Evolutionary conservation across 2,888 invertebrate genomes (phyloP), one percentile per base, ranked within the genome.

Genomic region (Microctonus hyperodae): DNA sequence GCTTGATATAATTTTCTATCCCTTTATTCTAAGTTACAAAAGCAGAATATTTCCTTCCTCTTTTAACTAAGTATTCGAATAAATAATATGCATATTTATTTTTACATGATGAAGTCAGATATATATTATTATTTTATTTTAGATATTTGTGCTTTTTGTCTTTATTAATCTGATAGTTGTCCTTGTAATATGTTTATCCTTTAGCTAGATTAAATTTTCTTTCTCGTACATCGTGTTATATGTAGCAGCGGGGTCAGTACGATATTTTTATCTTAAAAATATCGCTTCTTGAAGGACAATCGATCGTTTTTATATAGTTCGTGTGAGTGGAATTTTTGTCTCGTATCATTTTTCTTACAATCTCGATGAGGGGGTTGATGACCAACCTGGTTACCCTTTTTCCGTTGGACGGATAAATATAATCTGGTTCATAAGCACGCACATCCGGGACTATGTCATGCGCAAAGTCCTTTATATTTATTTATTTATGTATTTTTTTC

Each of bases 361-460:
- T 62, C 62, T 53, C 35, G 25, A 25, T 33, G 37, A 22, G 35
- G 35, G 37, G 53, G 37, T 62, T 62, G 62, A 35, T 51, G 51
- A 61, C 62, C 40, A 62, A 25, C 59, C 16, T 16, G 31, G 31
- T 37, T 22, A 25, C 51, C 40, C 59, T 59, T 59, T 59, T 44
- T 44, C 59, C 44, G 10, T 59, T 28, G 28, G 16, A 20, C 16
- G 23, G n/a, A 25, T 53, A 35, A 28, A 50, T 31, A 40, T 40
- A 53, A 37, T 22, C 40, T 20, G 25, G 51, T 22, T 23, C 22
- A 23, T 53, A 25, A 33, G 16, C 62, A 62, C 62, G 62, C 62
- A 62, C 62, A 35, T 62, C 62, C 62, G 53, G 16, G 51, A 40
- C 28, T 35, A 28, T 62, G 25, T n/a, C 62, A 35, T 62, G 62